phyloP scores from a whole-genome alignment of 2,888 invertebrate species.

The Eupeodes luniger region DNA sequence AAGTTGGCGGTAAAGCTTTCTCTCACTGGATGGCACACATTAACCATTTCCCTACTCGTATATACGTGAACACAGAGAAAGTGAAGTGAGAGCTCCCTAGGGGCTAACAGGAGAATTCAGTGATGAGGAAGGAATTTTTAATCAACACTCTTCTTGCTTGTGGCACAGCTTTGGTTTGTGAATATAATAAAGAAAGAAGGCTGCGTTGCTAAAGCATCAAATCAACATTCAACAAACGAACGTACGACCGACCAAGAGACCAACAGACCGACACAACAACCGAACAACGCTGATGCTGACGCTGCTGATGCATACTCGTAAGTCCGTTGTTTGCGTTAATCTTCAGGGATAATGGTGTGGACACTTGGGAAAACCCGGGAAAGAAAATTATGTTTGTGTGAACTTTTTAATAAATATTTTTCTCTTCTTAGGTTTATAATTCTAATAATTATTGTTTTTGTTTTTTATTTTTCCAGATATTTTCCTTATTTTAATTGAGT shows the following conservation, averaged over 20 bases:
- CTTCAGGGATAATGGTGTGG: conserved; percentile 45
- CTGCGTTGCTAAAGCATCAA: background rate
- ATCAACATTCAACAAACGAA: background rate
- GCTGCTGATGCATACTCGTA: conserved; percentile 8
- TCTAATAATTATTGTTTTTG: background rate
- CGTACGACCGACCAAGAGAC: too few relatives aligned
- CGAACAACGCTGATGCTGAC: too few relatives aligned
- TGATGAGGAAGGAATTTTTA: conserved; percentile 63
- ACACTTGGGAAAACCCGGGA: conserved; percentile 37
- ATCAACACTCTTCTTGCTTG: conserved; percentile 68
- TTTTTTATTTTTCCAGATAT: background rate
- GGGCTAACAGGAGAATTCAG: conserved; percentile 5
- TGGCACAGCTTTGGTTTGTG: conserved; percentile 51
- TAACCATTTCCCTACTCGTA: too few relatives aligned
- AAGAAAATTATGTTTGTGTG: conserved; percentile 14
- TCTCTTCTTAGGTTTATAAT: background rate
- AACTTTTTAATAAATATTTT: conserved; percentile 26
- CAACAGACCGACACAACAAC: too few relatives aligned
- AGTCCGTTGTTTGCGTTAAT: conserved; percentile 38
- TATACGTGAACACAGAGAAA: conserved; percentile 11
- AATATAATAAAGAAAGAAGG: conserved; percentile 45
- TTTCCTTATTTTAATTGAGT: background rate
- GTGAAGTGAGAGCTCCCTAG: conserved; percentile 43
- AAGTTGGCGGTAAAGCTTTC: conserved; percentile 39
- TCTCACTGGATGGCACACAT: background rate